Conservation (phyloP, 2,797 vertebrate genomes). For the Cottoperca gobio region DNA sequence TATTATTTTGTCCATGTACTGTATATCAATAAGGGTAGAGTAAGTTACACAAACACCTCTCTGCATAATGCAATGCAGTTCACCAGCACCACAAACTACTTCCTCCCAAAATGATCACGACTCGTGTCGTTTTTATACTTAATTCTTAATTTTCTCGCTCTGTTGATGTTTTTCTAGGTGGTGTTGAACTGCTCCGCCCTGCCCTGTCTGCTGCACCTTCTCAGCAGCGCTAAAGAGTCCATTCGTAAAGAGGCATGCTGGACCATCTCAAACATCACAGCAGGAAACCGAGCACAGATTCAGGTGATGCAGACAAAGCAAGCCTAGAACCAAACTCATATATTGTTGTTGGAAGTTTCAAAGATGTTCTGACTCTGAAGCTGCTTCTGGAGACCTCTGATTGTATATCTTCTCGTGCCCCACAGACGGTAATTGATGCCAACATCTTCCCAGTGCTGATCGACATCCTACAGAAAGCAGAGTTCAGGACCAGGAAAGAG, state of each 20-base stretch:
- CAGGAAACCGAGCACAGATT: constrained; percentile 97
- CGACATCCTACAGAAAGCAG: constrained; percentile 97
- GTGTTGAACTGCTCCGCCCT: constrained; percentile 98
- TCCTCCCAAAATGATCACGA: no score
- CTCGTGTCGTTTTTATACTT: not conserved
- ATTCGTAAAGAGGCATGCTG: constrained; percentile 99
- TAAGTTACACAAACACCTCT: not conserved
- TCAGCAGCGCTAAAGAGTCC: constrained; percentile 98
- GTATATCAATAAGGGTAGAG: not conserved
- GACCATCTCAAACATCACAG: constrained; percentile 99
- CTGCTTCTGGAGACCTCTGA: not conserved
- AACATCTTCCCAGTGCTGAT: constrained; percentile 99
- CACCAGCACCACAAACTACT: not conserved
- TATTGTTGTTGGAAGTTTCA: no score
- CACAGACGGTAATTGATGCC: constrained; percentile 95
- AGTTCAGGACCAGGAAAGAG: constrained; percentile 98
- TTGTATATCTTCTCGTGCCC: not conserved
- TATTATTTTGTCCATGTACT: not conserved
- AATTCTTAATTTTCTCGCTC: not conserved
- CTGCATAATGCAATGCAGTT: not conserved
- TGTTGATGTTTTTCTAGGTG: constrained; percentile 82
- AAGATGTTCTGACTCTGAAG: not conserved
- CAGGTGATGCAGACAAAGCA: constrained; percentile 73
- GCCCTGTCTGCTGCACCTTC: constrained; percentile 96
- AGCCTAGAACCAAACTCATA: no score